Evolutionary conservation across 2,888 invertebrate genomes (phyloP), one percentile per base, ranked within the genome.

Genomic region (Argyra leucocephala): DNA sequence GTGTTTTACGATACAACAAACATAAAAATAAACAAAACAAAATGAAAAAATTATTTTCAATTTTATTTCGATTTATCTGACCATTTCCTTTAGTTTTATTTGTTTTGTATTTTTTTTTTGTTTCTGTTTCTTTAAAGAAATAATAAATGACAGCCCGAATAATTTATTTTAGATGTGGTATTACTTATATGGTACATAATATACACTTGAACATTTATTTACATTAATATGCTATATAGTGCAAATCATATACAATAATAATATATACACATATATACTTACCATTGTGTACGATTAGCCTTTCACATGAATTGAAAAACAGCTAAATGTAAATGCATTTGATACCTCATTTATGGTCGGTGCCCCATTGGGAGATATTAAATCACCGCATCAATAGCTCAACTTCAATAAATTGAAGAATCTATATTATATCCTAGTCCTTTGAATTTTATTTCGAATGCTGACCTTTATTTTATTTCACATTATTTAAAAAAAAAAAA

Each of bases 401-500:
- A 23, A 59, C 68, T 67, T 67, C 61, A 21, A 62, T 37, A 57
- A 31, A 31, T 31, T 21, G 61, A 61, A 24, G 31, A 10, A 31
- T 61, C 31, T 18, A 22, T 59, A 23, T 23, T 23, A 23, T 59
- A 48, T 2, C 2, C 12, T n/a, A 18, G n/a, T 48, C n/a, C 15
- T 48, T 18, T 48, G 12, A 1, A 2, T 48, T 58, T 4, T 59
- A 23, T 23, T 23, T 59, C 65, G 63, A 65, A 57, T 66, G 68
- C 67, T 68, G 68, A 68, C 67, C 68, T 68, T 68, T 67, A 68
- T 66, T 68, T 68, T 66, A 68, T 68, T 48, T 48, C n/a, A 48
- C n/a, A 48, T 48, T 48, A 48, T 48, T 18, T 48, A 48, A 48
- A 15, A 48, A 48, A 48, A 5, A 31, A n/a, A 9, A 37, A 9